Conservation (phyloP, 2,888 invertebrate species). For the Diplolepis rosae region DNA sequence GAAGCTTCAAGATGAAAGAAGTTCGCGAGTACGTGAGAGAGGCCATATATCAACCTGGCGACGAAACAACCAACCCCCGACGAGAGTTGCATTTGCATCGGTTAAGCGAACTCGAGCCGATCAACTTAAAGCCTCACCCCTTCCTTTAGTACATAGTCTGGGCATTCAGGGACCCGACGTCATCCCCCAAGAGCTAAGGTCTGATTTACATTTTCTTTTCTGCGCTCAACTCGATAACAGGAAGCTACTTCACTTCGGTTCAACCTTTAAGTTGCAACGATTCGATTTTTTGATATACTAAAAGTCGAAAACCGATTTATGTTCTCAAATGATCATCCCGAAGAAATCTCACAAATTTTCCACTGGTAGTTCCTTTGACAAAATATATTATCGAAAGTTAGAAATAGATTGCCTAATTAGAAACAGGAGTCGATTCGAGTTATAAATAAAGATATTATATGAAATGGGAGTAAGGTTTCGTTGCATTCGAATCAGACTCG, state of each 20-base stretch:
- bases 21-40: conserved; percentile 48
- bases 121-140: conserved; percentile 55
- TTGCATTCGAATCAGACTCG: conserved; percentile 15
- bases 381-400: too few relatives aligned
- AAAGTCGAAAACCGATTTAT: conserved; percentile 1
- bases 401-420: too few relatives aligned
- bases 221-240: conserved; percentile 63
- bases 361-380: neutral
- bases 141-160: conserved; percentile 34
- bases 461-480: neutral
- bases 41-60: conserved; percentile 66
- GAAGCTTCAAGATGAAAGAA: conserved; percentile 33
- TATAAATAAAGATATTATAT: neutral
- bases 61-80: conserved; percentile 69
- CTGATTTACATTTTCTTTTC: conserved; percentile 67
- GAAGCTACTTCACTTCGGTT: conserved; percentile 62
- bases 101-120: conserved; percentile 59
- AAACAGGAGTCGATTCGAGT: neutral
- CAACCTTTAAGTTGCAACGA: conserved; percentile 49
- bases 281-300: conserved; percentile 54
- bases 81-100: conserved; percentile 71
- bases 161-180: conserved; percentile 51
- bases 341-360: neutral
- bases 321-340: neutral
- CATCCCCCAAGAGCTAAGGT: conserved; percentile 53